Conservation (phyloP, 2,888 invertebrate species). For the Lutraria lutraria region DNA sequence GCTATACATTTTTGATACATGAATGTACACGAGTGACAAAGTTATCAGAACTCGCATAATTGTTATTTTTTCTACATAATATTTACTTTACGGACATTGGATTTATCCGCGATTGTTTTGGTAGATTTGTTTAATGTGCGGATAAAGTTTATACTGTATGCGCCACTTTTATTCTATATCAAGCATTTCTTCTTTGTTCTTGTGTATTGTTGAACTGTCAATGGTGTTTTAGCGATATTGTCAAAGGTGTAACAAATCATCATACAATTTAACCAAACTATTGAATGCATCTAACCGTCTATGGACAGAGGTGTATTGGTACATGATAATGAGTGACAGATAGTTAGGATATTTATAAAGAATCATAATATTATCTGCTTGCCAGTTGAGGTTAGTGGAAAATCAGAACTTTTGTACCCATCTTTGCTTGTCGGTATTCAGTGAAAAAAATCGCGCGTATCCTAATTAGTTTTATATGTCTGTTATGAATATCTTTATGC, state of each 20-base stretch:
- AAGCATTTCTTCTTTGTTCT: background rate
- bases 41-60: background rate
- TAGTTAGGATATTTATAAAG: background rate
- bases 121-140: conserved; percentile 12
- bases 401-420: too few relatives aligned
- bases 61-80: conserved; percentile 11
- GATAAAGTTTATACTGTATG: conserved; percentile 8
- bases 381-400: background rate
- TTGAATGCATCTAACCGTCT: background rate
- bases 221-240: background rate
- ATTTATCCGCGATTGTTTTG: background rate
- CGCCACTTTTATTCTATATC: background rate
- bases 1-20: too few relatives aligned
- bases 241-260: conserved; percentile 13
- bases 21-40: too few relatives aligned
- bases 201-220: background rate
- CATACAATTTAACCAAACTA: background rate
- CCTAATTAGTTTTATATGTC: too few relatives aligned
- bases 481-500: too few relatives aligned
- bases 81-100: conserved; percentile 12
- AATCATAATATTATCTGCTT: background rate
- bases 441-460: too few relatives aligned
- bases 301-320: background rate
- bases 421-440: too few relatives aligned
- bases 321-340: background rate